These are phyloP conservation scores for Gulo gulo DNA, from an alignment of 2,113 vertebrate species.

Conservation along the genomic window DNA sequence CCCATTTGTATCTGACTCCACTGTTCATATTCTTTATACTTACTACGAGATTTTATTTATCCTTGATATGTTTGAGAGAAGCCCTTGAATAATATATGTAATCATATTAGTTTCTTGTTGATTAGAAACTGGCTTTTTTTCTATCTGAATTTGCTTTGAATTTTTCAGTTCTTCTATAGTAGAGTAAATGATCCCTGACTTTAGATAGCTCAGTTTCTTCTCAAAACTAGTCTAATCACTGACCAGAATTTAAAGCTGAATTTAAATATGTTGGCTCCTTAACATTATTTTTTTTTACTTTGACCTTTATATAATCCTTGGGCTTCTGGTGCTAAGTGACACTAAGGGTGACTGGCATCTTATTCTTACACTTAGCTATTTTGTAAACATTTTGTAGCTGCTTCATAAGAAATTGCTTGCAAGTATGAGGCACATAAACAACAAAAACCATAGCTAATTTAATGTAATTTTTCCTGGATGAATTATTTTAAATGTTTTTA, in stretches of 20 bases:
- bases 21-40: not conserved
- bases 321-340: constrained; percentile 35
- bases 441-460: constrained; percentile 9
- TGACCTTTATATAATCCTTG: constrained; percentile 61
- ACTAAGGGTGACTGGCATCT: constrained; percentile 38
- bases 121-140: not conserved
- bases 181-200: not conserved
- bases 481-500: constrained; percentile 70
- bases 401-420: constrained; percentile 47
- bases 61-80: not conserved
- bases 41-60: not conserved
- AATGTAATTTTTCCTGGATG: constrained; percentile 50
- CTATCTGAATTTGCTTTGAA: not conserved
- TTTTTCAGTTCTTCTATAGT: constrained; percentile 4
- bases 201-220: constrained; percentile 4
- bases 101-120: not conserved
- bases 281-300: not conserved
- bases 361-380: constrained; percentile 46
- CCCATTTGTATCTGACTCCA: not conserved
- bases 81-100: not conserved
- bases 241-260: not conserved
- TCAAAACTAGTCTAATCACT: not conserved
- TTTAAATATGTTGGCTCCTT: constrained; percentile 29
- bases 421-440: constrained; percentile 8
- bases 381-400: constrained; percentile 61